Evolutionary conservation across 2,113 vertebrate species (phyloP).

Genomic region (Aplodontia rufa): DNA sequence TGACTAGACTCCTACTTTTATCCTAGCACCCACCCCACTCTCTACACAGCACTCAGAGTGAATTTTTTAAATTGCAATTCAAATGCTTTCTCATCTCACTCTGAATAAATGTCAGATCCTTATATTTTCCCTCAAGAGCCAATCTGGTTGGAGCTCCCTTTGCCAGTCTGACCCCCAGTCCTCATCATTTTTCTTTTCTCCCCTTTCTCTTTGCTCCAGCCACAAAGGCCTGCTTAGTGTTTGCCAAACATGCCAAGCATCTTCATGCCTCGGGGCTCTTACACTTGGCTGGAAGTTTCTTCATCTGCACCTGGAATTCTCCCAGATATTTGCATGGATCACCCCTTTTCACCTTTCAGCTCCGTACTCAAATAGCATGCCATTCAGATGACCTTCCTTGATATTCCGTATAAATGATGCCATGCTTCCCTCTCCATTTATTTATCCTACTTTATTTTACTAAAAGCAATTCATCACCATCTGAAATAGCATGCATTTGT

Average conservation of each 20-base stretch:
- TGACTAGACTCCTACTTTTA: background rate
- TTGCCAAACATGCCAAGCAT: background rate
- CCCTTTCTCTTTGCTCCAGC: background rate
- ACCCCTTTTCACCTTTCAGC: background rate
- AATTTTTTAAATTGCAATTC: background rate
- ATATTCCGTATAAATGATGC: background rate
- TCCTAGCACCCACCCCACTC: background rate
- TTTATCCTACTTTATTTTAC: background rate
- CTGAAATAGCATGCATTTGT: background rate
- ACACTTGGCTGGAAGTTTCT: background rate
- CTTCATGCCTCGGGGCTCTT: background rate
- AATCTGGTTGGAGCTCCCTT: background rate
- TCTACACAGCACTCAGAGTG: background rate
- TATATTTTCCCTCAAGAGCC: background rate
- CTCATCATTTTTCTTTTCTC: background rate
- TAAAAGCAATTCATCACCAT: background rate
- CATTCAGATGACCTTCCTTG: background rate
- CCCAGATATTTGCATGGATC: too few species aligned
- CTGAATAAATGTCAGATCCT: background rate
- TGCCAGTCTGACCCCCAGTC: background rate
- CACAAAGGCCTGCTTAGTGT: background rate
- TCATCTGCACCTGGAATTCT: background rate
- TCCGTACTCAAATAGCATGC: background rate
- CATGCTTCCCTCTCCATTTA: background rate
- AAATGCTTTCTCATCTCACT: background rate